These are phyloP conservation scores for Phyllotis vaccarum DNA, from an alignment of 2,797 vertebrate genomes.

Conservation along the genomic window DNA sequence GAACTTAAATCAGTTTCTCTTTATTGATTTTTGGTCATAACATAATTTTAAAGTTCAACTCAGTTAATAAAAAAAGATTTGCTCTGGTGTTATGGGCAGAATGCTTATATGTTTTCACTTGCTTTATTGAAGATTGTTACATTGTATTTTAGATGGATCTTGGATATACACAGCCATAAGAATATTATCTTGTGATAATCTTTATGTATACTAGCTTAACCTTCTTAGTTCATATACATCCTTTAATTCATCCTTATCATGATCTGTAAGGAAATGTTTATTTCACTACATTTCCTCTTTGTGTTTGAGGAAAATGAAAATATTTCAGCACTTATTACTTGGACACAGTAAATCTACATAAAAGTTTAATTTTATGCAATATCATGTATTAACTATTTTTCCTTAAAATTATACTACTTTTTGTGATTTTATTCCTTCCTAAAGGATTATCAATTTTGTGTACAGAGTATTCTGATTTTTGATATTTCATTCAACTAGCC, in stretches of 20 bases:
- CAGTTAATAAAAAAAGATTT: slow-evolving; percentile 93
- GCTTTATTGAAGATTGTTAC: slow-evolving; percentile 77
- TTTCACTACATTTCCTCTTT: background rate
- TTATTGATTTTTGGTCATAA: slow-evolving; percentile 94
- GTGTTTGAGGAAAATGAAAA: background rate
- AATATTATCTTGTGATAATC: slow-evolving; percentile 74
- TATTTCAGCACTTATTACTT: background rate
- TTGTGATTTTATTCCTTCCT: background rate
- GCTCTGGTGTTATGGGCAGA: slow-evolving; percentile 85
- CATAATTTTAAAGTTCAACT: slow-evolving; percentile 94
- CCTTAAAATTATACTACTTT: background rate
- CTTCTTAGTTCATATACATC: slow-evolving; percentile 58
- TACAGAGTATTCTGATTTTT: background rate
- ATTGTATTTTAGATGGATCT: slow-evolving; percentile 72
- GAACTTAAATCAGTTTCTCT: slow-evolving; percentile 94
- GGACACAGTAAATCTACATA: background rate
- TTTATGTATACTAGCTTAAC: slow-evolving; percentile 63
- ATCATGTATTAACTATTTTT: slow-evolving; percentile 36
- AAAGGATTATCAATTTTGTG: background rate
- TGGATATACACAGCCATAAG: slow-evolving; percentile 64
- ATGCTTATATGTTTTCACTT: slow-evolving; percentile 85
- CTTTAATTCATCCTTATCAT: slow-evolving; percentile 75
- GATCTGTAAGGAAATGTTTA: background rate
- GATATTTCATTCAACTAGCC: slow-evolving; percentile 12
- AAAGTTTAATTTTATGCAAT: background rate